Conservation (phyloP, 2,113 vertebrate species). For the Anthoscopus minutus region DNA sequence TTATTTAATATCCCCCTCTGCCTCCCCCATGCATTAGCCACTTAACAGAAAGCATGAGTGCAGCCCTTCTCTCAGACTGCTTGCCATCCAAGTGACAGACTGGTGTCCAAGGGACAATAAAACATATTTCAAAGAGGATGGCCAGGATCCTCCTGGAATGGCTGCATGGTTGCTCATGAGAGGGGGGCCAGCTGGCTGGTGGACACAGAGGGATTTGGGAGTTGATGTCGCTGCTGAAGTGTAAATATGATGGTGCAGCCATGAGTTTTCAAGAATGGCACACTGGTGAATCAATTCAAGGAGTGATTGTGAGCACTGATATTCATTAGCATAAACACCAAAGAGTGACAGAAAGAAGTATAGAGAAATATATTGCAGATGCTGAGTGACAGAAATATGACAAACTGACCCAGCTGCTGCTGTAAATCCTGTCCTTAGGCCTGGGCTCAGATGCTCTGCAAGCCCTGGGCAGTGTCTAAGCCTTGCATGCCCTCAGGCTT, state of each 20-base stretch:
- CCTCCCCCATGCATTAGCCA: background rate
- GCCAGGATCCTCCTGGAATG: background rate
- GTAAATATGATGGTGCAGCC: background rate
- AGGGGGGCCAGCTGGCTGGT: background rate
- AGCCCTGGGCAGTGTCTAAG: background rate
- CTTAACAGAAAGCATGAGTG: background rate
- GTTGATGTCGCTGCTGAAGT: background rate
- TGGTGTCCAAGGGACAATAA: background rate
- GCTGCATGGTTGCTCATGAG: background rate
- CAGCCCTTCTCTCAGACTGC: background rate
- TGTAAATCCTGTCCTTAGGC: background rate
- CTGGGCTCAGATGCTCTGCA: background rate
- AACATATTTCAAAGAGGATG: background rate
- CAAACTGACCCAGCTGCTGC: background rate
- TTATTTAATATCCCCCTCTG: slow-evolving; percentile 49
- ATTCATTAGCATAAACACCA: background rate
- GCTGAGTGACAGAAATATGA: background rate
- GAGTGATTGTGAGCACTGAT: background rate
- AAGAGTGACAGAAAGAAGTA: background rate
- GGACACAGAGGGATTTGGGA: background rate
- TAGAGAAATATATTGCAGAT: background rate
- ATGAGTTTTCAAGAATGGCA: background rate
- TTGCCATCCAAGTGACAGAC: background rate
- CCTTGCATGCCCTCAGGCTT: background rate
- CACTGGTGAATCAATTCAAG: background rate